Base-by-base conservation (phyloP, 1,140 invertebrate genomes). In the Laupala kohalensis region DNA sequence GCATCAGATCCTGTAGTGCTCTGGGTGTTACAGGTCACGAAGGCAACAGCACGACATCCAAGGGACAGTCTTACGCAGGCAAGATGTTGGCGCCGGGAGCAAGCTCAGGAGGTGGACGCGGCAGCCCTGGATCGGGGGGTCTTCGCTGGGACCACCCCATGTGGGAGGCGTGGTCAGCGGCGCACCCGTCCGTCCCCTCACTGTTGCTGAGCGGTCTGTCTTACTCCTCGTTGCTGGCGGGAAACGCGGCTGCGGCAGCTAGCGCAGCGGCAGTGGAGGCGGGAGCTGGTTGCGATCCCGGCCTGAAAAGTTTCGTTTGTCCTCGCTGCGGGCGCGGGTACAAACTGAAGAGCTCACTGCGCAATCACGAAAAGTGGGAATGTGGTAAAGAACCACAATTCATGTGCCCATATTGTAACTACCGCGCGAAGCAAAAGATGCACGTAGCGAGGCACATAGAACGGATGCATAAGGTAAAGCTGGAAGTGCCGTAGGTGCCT, bases 281-380 rank as follows among this genome's bases (percentile, higher is more conserved):
- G 15, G 19, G 26, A 29, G 19, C 67, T 29, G 26, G 15, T 27
- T 25, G 67, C 24, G 29, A 68, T 29, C n/a, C 27, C 27, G 29
- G 67, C 13, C 67, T 27, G 3, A 72, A 77, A 71, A 77, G 76
- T 6, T 78, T 92, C 79, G 88, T 89, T 76, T 92, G 89, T 79
- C 84, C 88, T 19, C 88, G 90, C 74, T 93, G 91, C 80, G 91
- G 90, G 67, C 85, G 91, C 64, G 86, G 90, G 67, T 93, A 93
- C 81, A 93, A 93, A 78, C 83, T 93, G 66, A 92, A 92, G 80
- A 92, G 90, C 73, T 92, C 90, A 76, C 82, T 93, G 77, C 84
- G 91, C 25, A 93, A 92, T 78, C 91, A 93, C 78, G 90, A 92
- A 81, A 92, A 93, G 79, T 93, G 91, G 91, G 91, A 93, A 79